A percentile compares a stretch with the other conserved stretches of the same genome.
phyloP scores from a whole-genome alignment of 2,797 vertebrate species.

The Emydoidea blandingii region DNA sequence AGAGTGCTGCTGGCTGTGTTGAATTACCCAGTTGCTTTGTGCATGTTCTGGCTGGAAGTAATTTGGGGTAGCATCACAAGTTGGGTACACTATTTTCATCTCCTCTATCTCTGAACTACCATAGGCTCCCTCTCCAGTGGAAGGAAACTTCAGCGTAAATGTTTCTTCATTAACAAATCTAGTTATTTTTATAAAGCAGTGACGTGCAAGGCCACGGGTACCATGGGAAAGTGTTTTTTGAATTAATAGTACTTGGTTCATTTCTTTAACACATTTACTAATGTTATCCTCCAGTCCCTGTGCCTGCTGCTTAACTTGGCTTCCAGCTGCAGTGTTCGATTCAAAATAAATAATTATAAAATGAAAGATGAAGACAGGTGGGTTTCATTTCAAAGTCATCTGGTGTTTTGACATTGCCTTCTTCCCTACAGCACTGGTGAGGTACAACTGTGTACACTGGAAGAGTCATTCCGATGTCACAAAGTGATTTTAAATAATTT shows the following conservation, averaged over 20 bases:
- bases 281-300: not conserved
- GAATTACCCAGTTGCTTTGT: not conserved
- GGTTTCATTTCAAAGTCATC: conserved; percentile 31
- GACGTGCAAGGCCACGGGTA: not conserved
- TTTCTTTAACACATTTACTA: conserved; percentile 10
- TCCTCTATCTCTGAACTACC: not conserved
- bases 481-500: conserved; percentile 16
- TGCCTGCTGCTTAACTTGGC: not conserved
- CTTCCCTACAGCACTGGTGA: conserved; percentile 10
- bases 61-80: not conserved
- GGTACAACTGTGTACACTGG: conserved; percentile 6
- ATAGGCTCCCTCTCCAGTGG: not conserved
- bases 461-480: conserved; percentile 71
- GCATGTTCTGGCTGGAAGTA: not conserved
- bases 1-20: not conserved
- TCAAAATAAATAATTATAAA: conserved; percentile 25
- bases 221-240: conserved; percentile 1
- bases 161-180: not conserved
- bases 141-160: not conserved
- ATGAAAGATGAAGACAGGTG: conserved; percentile 7
- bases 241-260: not conserved
- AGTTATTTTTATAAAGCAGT: not conserved
- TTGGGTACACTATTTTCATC: not conserved
- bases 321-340: not conserved
- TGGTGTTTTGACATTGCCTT: conserved; percentile 63